phyloP scores from a whole-genome alignment of 2,888 invertebrate genomes.

The Himalopsyche japonica region DNA sequence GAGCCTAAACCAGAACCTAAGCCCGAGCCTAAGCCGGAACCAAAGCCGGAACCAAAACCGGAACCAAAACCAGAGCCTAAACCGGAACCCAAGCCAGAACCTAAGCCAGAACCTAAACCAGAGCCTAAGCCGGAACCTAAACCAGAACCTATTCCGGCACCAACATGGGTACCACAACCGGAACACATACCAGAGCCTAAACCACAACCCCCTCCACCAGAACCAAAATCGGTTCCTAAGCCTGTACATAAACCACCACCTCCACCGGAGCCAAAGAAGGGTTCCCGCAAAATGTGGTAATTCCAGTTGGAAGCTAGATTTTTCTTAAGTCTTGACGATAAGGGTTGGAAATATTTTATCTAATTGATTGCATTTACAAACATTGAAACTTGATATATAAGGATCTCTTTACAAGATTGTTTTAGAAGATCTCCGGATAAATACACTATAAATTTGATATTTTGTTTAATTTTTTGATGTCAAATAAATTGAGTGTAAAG shows the following conservation, averaged over 20 bases:
- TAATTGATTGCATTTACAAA: too few species aligned
- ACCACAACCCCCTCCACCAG: not conserved
- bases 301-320: too few species aligned
- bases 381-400: too few species aligned
- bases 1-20: not conserved
- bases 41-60: not conserved
- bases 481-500: too few species aligned
- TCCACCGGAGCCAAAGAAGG: not conserved
- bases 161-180: not conserved
- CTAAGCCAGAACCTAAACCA: not conserved
- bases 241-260: too few species aligned
- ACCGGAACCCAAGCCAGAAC: not conserved
- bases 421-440: too few species aligned
- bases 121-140: not conserved
- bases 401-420: too few species aligned
- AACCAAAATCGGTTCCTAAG: too few species aligned
- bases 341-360: too few species aligned
- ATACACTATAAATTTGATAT: too few species aligned
- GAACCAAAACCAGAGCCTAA: not conserved
- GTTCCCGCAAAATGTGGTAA: not conserved
- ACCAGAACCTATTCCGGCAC: not conserved
- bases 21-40: not conserved
- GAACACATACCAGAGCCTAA: not conserved
- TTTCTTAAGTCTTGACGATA: too few species aligned
- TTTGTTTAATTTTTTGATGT: too few species aligned